Base-by-base conservation (phyloP, 2,888 invertebrate species). In the Polydrusus pterygomalis region DNA sequence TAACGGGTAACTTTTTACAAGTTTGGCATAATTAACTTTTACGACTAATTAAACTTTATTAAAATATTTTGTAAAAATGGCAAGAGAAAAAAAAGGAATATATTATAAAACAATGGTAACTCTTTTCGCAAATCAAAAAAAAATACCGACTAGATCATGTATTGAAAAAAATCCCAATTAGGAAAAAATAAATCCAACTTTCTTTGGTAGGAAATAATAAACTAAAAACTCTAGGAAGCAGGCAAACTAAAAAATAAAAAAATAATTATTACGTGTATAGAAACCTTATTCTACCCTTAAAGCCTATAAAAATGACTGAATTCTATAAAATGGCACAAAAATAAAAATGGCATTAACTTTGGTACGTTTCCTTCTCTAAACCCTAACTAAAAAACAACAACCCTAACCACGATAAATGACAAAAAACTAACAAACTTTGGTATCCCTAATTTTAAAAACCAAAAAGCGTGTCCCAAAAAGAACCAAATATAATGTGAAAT, bases 181-280 rank as follows among this genome's bases (percentile, higher is more conserved):
- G 17, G 38, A 60, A 60, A 60, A 60, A 56, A 54, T 54, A 11
- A 25, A 30, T 54, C 38, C 15, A 38, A 38, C 38, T 38, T 15
- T 34, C 38, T 60, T 60, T 60, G 58, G 58, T 60, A 38, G 58
- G 18, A 60, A 60, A 60, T 58, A 51, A 25, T 20, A 51, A 51
- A 25, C 2, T 30, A 54, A 54, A 54, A 13, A 54, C 30, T 54
- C n/a, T 54, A n/a, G 54, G n/a, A 54, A 54, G 25, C 54, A 54
- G 54, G 51, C 18, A 51, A 40, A 60, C 58, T 60, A 60, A 60
- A 60, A 60, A 60, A 38, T 18, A 60, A 60, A 60, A 60, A 18
- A 60, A 38, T 38, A 11, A 60, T 60, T 60, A 60, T 60, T 60
- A 60, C 38, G 38, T 60, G 58, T 38, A 60, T 58, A 38, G 38